phyloP scores from a whole-genome alignment of 2,797 vertebrate genomes.

The Syngnathus acus region DNA sequence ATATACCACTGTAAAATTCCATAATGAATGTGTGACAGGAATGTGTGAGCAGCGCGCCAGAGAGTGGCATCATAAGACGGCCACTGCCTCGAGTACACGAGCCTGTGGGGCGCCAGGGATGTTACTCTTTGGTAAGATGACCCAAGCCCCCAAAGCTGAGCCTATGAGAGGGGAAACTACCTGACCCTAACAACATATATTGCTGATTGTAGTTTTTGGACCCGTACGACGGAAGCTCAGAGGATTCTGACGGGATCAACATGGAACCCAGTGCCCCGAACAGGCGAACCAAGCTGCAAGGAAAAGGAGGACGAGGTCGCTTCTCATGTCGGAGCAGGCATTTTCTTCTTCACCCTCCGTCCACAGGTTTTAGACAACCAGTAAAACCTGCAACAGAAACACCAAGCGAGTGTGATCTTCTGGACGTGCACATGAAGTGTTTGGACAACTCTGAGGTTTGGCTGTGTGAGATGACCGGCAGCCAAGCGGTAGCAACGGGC shows the following conservation, averaged over 20 bases:
- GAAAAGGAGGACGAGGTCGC: slow-evolving; percentile 30
- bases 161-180: neutral
- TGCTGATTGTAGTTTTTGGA: slow-evolving; percentile 69
- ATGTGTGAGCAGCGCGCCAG: slow-evolving; percentile 53
- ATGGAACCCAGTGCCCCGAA: slow-evolving; percentile 3
- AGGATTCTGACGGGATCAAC: slow-evolving; percentile 60
- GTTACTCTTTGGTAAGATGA: slow-evolving; percentile 46
- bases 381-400: slow-evolving; percentile 15
- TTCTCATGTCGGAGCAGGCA: slow-evolving; percentile 34
- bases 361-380: slow-evolving; percentile 28
- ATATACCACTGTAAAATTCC: neutral
- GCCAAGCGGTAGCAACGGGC: slow-evolving; percentile 15
- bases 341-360: slow-evolving; percentile 21
- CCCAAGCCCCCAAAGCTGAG: neutral
- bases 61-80: slow-evolving; percentile 32
- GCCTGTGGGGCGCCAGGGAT: slow-evolving; percentile 35
- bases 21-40: slow-evolving; percentile 35
- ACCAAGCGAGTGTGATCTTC: slow-evolving; percentile 14
- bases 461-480: slow-evolving; percentile 16
- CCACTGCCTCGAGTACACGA: slow-evolving; percentile 30
- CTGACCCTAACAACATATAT: neutral
- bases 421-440: slow-evolving; percentile 57
- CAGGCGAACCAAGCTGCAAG: slow-evolving; percentile 36
- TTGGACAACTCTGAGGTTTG: slow-evolving; percentile 38
- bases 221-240: slow-evolving; percentile 77